These are phyloP conservation scores for Zophobas atratus DNA, from an alignment of 1,140 invertebrate species.

Conservation along the genomic window DNA sequence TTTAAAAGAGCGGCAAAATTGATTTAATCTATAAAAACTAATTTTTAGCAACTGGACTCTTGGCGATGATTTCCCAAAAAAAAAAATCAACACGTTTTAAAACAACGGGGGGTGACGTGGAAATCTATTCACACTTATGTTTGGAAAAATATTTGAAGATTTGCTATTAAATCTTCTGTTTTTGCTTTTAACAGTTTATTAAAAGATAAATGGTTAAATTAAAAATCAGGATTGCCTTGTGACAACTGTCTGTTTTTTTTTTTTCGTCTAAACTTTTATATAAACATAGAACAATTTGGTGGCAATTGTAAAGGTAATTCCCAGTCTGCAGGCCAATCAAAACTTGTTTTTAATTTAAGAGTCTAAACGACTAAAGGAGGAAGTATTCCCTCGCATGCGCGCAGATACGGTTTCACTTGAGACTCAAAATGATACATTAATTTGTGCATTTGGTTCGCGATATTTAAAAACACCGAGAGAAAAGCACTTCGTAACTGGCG, in stretches of 20 bases:
- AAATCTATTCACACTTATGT: no score
- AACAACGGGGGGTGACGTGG: no score
- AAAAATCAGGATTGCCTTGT: slow-evolving; percentile 31
- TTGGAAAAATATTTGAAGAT: no score
- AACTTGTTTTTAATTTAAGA: slow-evolving; percentile 19
- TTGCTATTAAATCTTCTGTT: no score
- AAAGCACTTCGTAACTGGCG: slow-evolving; percentile 34
- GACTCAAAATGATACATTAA: slow-evolving; percentile 49
- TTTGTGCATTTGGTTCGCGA: slow-evolving; percentile 50
- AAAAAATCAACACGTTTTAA: no score
- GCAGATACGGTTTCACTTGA: slow-evolving; percentile 45
- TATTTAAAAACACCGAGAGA: slow-evolving; percentile 38
- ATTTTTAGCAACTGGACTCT: no score
- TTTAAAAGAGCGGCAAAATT: no score
- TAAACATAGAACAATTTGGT: slow-evolving; percentile 49
- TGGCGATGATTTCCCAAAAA: no score
- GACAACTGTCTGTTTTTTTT: slow-evolving; percentile 40
- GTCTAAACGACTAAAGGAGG: slow-evolving; percentile 13
- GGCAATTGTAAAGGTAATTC: background rate
- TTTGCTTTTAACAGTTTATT: no score
- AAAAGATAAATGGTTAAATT: no score
- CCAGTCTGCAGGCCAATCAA: slow-evolving; percentile 17
- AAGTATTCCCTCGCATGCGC: slow-evolving; percentile 51
- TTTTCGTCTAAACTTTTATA: slow-evolving; percentile 50
- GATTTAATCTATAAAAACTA: no score